Evolutionary conservation across 2,797 vertebrate species (phyloP).

Genomic region (Taenioides sp.): DNA sequence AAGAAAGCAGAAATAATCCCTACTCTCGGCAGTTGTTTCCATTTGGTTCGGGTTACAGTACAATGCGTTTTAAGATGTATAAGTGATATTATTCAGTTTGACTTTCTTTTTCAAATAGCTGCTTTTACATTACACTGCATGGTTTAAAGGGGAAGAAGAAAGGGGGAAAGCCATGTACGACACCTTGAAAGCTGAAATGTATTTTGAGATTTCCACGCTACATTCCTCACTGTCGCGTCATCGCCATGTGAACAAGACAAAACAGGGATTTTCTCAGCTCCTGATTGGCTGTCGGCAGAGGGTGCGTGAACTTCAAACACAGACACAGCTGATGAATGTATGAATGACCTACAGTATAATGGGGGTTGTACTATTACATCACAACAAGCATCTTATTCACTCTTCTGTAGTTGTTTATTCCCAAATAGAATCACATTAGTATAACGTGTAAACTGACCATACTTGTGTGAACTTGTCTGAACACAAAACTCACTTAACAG

Average conservation of each 20-base stretch:
- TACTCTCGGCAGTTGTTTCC: no score
- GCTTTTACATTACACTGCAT: no score
- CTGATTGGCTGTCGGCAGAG: conserved; percentile 2
- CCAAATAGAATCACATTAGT: neutral
- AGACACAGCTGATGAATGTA: conserved; percentile 5
- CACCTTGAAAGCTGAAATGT: conserved; percentile 49
- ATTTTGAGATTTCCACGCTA: conserved; percentile 38
- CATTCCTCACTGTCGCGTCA: conserved; percentile 37
- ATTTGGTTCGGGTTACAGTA: no score
- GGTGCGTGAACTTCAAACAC: conserved; percentile 24
- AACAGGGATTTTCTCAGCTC: neutral
- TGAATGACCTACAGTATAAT: neutral
- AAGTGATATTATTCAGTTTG: no score
- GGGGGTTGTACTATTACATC: neutral
- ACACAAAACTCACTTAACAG: conserved; percentile 15
- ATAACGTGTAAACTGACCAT: neutral
- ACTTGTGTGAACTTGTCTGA: conserved; percentile 45
- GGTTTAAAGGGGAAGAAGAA: neutral
- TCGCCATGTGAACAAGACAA: conserved; percentile 6
- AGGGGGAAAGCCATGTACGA: neutral
- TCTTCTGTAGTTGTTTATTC: neutral
- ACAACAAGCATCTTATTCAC: neutral
- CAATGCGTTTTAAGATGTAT: neutral
- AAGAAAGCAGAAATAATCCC: conserved; percentile 16
- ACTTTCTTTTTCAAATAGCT: no score